These are phyloP conservation scores for Xiphorhynchus erythropygius DNA, from an alignment of 2,797 vertebrate species.

Conservation along the genomic window DNA sequence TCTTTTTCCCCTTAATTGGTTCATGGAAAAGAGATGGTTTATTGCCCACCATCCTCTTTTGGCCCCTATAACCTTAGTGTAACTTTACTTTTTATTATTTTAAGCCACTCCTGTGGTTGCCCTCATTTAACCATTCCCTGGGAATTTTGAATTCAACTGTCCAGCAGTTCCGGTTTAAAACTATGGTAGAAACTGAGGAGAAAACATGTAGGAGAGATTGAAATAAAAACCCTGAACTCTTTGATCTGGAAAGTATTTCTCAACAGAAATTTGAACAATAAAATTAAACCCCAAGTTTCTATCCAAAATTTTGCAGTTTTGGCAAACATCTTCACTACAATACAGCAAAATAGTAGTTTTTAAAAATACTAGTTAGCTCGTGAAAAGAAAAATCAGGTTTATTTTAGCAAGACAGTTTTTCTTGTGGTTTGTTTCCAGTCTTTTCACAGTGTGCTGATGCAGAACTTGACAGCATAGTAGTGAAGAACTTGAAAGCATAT, in stretches of 20 bases:
- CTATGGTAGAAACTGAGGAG: neutral
- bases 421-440: slow-evolving; percentile 39
- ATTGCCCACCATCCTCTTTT: neutral
- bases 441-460: slow-evolving; percentile 30
- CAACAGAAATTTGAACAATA: neutral
- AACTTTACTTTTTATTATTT: neutral
- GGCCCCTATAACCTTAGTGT: neutral
- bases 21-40: neutral
- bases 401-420: slow-evolving; percentile 29
- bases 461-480: slow-evolving; percentile 4
- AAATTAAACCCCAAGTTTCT: neutral
- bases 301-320: neutral
- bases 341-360: neutral
- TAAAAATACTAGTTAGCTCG: neutral
- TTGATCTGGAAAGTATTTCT: neutral
- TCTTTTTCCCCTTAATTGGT: neutral
- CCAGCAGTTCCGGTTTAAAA: neutral
- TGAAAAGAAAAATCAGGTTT: slow-evolving; percentile 10
- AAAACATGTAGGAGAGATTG: neutral
- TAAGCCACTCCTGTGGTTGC: neutral
- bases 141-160: neutral
- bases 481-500: slow-evolving; percentile 1
- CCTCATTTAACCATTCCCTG: neutral
- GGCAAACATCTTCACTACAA: neutral
- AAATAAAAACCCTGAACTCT: neutral